Evolutionary conservation across 2,797 vertebrate species (phyloP).

Genomic region (Hephaestus fuliginosus): DNA sequence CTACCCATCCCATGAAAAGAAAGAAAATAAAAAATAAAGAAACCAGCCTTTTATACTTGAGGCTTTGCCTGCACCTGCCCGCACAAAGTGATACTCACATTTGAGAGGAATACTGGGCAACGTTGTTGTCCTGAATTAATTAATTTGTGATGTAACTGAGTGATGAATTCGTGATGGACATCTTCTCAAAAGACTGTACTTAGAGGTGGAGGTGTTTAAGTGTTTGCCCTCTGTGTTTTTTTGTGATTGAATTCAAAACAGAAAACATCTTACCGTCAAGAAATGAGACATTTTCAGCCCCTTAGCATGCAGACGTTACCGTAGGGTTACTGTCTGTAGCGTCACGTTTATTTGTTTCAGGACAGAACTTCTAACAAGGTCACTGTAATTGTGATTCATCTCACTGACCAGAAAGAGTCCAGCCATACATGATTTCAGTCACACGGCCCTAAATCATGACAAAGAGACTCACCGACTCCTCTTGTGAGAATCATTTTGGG

Average conservation of each 20-base stretch:
- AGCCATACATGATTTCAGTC: slow-evolving; percentile 33
- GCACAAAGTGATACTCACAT: slow-evolving; percentile 50
- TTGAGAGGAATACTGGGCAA: slow-evolving; percentile 28
- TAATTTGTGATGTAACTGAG: slow-evolving; percentile 33
- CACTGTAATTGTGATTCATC: slow-evolving; percentile 45
- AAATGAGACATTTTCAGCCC: slow-evolving; percentile 5
- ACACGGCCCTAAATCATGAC: slow-evolving; percentile 42
- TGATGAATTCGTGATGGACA: slow-evolving; percentile 36
- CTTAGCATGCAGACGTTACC: background rate
- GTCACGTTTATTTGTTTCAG: slow-evolving; percentile 12
- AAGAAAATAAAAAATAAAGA: slow-evolving; percentile 31
- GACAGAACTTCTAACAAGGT: slow-evolving; percentile 5
- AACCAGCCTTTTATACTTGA: slow-evolving; percentile 36
- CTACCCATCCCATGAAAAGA: slow-evolving; percentile 46
- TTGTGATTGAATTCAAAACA: slow-evolving; percentile 44
- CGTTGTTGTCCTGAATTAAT: slow-evolving; percentile 51
- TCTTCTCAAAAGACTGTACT: slow-evolving; percentile 43
- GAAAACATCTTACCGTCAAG: slow-evolving; percentile 1
- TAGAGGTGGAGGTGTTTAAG: slow-evolving; percentile 9
- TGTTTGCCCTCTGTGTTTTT: slow-evolving; percentile 13
- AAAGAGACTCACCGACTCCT: slow-evolving; percentile 33
- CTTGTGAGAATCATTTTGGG: slow-evolving; percentile 38
- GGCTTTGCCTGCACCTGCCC: slow-evolving; percentile 30
- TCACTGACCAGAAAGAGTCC: slow-evolving; percentile 13
- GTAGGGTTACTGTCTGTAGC: background rate